Conservation (phyloP, 2,888 invertebrate genomes). For the Rosalia funebris region DNA sequence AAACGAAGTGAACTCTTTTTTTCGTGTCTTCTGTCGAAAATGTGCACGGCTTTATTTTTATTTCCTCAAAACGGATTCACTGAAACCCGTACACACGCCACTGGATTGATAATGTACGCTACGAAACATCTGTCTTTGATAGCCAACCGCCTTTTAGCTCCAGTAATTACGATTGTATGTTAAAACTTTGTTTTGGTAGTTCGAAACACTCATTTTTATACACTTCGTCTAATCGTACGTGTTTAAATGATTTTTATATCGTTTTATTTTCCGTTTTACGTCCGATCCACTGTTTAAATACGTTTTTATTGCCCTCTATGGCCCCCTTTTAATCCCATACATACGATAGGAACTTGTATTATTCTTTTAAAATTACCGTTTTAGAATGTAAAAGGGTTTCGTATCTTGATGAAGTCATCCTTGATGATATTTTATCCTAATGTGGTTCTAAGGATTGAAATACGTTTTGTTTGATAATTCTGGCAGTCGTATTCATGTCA, state of each 20-base stretch:
- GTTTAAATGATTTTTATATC: slow-evolving; percentile 31
- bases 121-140: slow-evolving; percentile 63
- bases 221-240: slow-evolving; percentile 38
- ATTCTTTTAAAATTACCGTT: too few species aligned
- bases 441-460: too few species aligned
- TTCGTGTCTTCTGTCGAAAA: too few species aligned
- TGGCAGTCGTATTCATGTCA: too few species aligned
- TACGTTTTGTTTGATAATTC: too few species aligned
- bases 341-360: too few species aligned
- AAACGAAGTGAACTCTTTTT: too few species aligned
- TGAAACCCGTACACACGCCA: slow-evolving; percentile 29
- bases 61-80: too few species aligned
- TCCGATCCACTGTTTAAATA: slow-evolving; percentile 9
- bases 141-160: slow-evolving; percentile 62
- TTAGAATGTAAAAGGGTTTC: too few species aligned
- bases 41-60: too few species aligned
- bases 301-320: neutral
- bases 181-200: slow-evolving; percentile 50
- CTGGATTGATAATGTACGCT: slow-evolving; percentile 29
- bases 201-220: slow-evolving; percentile 43
- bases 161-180: slow-evolving; percentile 57
- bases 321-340: neutral
- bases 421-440: too few species aligned
- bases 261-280: slow-evolving; percentile 1
- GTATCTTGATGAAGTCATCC: too few species aligned